Evolutionary conservation across 2,888 invertebrate species (phyloP).

Genomic region (Orthosia gothica): DNA sequence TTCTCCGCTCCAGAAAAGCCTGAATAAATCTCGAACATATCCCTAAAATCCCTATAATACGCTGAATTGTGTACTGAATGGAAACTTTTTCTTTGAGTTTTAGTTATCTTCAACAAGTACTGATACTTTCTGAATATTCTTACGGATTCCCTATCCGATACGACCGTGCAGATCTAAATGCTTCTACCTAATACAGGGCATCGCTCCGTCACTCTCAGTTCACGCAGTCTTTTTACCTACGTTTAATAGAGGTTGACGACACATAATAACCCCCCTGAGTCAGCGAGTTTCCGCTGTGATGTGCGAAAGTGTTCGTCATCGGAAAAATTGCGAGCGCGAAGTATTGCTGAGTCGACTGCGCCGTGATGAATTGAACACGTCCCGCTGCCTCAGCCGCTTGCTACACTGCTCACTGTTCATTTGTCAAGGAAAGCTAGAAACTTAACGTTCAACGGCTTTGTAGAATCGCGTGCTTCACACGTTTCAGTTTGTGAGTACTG

Average conservation of each 20-base stretch:
- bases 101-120: slow-evolving; percentile 24
- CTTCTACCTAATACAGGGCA: slow-evolving; percentile 13
- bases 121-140: slow-evolving; percentile 13
- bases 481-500: slow-evolving; percentile 43
- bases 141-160: slow-evolving; percentile 8
- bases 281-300: no score
- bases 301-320: no score
- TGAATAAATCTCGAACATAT: slow-evolving; percentile 35
- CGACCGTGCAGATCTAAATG: slow-evolving; percentile 16
- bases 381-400: slow-evolving; percentile 59
- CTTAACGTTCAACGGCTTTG: slow-evolving; percentile 64
- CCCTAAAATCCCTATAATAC: slow-evolving; percentile 15
- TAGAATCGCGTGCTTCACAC: slow-evolving; percentile 62
- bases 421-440: slow-evolving; percentile 66
- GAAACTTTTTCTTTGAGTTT: slow-evolving; percentile 41
- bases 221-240: no score
- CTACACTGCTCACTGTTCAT: slow-evolving; percentile 67
- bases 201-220: slow-evolving; percentile 17
- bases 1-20: slow-evolving; percentile 27
- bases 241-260: no score
- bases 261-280: no score
- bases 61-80: no score
- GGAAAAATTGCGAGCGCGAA: no score
- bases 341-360: no score
- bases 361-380: slow-evolving; percentile 75